Evolutionary conservation across 2,113 vertebrate species (phyloP).

Genomic region (Chamaea fasciata): DNA sequence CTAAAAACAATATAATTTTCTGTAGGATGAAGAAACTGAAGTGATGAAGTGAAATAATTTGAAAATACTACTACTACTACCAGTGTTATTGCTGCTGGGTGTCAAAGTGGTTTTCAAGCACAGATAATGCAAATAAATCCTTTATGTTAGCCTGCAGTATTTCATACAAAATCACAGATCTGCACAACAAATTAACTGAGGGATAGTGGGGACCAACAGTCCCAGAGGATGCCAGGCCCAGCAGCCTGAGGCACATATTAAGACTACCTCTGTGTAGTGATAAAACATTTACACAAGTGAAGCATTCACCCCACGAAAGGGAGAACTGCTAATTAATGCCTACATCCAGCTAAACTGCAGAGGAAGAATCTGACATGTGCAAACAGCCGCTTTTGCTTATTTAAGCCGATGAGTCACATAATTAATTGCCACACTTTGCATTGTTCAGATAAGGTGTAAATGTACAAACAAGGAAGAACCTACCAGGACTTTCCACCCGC

Average conservation of each 20-base stretch:
- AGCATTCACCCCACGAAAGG: not conserved
- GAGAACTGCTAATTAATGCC: not conserved
- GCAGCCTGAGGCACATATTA: not conserved
- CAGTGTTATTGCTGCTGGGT: not conserved
- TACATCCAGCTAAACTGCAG: not conserved
- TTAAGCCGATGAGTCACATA: conserved; percentile 2
- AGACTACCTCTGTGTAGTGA: not conserved
- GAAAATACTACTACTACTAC: not conserved
- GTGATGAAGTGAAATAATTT: not conserved
- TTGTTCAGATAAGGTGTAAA: conserved; percentile 24
- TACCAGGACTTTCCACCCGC: conserved; percentile 95
- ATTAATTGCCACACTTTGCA: not conserved
- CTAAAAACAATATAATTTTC: not conserved
- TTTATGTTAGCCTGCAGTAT: not conserved
- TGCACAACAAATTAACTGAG: not conserved
- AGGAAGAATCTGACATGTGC: conserved; percentile 8
- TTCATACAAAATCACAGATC: not conserved
- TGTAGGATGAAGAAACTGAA: not conserved
- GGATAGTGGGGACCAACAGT: not conserved
- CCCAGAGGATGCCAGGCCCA: not conserved
- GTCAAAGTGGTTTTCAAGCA: not conserved
- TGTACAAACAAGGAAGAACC: conserved; percentile 56
- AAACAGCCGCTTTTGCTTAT: conserved; percentile 29
- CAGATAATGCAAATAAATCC: not conserved
- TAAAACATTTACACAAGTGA: not conserved